These are phyloP conservation scores for Sthenelais limicola DNA, from an alignment of 2,888 invertebrate species.

Conservation along the genomic window DNA sequence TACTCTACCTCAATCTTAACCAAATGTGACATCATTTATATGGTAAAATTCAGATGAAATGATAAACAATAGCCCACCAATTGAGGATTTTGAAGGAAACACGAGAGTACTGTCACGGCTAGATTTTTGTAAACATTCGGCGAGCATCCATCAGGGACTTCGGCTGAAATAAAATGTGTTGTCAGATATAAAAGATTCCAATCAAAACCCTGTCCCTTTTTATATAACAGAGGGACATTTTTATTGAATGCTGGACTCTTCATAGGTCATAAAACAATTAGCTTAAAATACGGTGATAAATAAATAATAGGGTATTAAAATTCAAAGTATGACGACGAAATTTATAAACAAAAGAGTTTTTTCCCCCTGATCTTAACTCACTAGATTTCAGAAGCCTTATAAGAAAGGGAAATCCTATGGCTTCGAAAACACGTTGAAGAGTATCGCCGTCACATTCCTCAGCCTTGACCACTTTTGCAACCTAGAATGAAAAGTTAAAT, in stretches of 20 bases:
- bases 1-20: too few species aligned
- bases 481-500: too few species aligned
- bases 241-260: too few species aligned
- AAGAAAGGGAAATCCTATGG: constrained; percentile 90
- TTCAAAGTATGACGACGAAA: too few species aligned
- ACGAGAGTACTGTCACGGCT: constrained; percentile 88
- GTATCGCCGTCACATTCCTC: constrained; percentile 82
- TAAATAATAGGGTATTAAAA: too few species aligned
- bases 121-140: constrained; percentile 92
- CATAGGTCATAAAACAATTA: too few species aligned
- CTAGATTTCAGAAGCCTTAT: constrained; percentile 82
- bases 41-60: too few species aligned
- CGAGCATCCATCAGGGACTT: constrained; percentile 89
- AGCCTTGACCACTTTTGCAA: constrained; percentile 87
- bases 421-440: constrained; percentile 80
- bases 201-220: not conserved
- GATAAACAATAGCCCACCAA: too few species aligned
- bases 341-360: too few species aligned
- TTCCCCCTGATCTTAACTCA: too few species aligned
- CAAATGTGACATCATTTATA: too few species aligned
- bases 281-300: not conserved
- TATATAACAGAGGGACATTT: not conserved
- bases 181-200: too few species aligned
- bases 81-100: constrained; percentile 77
- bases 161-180: constrained; percentile 74